A percentile compares a stretch with the other conserved stretches of the same genome.
These are phyloP conservation scores for Leucopternis melanops DNA, from an alignment of 2,113 vertebrate genomes.

Conservation along the genomic window DNA sequence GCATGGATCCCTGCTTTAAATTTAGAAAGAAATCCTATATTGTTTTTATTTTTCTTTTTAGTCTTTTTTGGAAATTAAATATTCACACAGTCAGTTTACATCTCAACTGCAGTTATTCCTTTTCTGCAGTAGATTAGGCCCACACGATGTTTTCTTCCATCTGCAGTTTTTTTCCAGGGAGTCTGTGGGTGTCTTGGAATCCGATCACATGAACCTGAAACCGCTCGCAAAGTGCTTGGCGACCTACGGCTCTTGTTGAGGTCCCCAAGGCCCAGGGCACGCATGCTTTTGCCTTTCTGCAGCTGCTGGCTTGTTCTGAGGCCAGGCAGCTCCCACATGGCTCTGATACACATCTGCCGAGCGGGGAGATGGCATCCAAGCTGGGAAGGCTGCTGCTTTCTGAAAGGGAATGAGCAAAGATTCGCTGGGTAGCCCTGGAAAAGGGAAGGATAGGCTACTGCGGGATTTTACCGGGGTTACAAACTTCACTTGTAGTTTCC, in stretches of 20 bases:
- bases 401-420: neutral
- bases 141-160: neutral
- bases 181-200: neutral
- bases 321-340: neutral
- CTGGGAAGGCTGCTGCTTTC: neutral
- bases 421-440: neutral
- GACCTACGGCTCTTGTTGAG: neutral
- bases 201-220: neutral
- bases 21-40: neutral
- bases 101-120: neutral
- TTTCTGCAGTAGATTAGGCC: neutral
- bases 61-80: neutral
- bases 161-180: neutral
- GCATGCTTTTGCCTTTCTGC: neutral
- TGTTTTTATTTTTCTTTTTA: neutral
- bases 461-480: neutral
- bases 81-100: neutral
- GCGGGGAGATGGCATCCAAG: neutral
- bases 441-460: neutral
- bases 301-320: neutral
- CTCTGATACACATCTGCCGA: neutral
- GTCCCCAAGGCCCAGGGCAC: neutral
- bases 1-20: neutral
- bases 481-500: neutral
- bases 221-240: neutral